Percentiles rank a stretch among this genome's conserved stretches.
phyloP scores from a whole-genome alignment of 2,113 vertebrate species.

The human (Homo sapiens) region DNA sequence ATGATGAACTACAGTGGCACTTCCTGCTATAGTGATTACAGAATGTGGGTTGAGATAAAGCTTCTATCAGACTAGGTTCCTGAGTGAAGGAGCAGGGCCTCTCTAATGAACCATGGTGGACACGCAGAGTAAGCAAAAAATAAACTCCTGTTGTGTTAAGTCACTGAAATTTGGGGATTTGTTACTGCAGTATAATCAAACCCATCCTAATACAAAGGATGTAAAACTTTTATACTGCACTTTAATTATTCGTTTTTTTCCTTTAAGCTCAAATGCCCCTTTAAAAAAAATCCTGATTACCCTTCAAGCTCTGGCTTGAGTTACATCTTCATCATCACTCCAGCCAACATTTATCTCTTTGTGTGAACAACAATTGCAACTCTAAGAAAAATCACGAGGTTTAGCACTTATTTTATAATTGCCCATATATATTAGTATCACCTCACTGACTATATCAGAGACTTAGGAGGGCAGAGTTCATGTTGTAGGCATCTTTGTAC shows the following conservation, averaged over 20 bases:
- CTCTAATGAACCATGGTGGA: neutral
- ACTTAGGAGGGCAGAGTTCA: neutral
- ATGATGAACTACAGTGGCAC: neutral
- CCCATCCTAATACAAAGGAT: neutral
- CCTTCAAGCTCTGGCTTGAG: neutral
- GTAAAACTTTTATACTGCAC: neutral
- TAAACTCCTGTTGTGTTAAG: neutral
- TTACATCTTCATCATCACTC: neutral
- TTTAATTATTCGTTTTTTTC: neutral
- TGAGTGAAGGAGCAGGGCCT: neutral
- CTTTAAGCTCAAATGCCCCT: neutral
- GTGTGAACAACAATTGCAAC: neutral
- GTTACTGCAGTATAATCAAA: neutral
- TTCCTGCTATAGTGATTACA: neutral
- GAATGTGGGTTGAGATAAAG: neutral
- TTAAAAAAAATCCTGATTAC: neutral
- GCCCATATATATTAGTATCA: neutral
- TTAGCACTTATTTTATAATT: neutral
- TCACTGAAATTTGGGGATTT: neutral
- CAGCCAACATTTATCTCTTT: neutral
- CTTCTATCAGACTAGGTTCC: neutral
- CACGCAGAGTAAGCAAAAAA: neutral
- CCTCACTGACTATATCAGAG: neutral
- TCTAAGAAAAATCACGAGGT: neutral
- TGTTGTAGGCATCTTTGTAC: neutral